A percentile compares a stretch with the other conserved stretches of the same genome.
These are phyloP conservation scores for Gnatocerus cornutus DNA, from an alignment of 2,888 invertebrate genomes.

Conservation along the genomic window DNA sequence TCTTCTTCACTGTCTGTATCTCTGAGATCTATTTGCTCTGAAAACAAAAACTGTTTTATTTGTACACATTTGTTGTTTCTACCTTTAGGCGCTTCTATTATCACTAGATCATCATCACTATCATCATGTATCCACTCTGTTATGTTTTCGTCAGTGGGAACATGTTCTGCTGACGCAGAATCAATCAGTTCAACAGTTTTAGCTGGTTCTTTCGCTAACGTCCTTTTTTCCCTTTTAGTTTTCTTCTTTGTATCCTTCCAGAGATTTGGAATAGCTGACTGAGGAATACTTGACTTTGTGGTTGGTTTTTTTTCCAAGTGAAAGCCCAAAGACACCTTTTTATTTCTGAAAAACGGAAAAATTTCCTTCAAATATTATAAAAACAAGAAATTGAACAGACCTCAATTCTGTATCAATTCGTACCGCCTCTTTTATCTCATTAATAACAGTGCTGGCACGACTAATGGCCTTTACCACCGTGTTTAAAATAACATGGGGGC, in stretches of 20 bases:
- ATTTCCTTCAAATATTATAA: too few relatives aligned
- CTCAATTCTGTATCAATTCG: slow-evolving; percentile 77
- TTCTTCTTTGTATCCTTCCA: slow-evolving; percentile 30
- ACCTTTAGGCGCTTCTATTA: slow-evolving; percentile 48
- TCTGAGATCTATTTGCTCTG: slow-evolving; percentile 53
- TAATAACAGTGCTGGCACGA: slow-evolving; percentile 80
- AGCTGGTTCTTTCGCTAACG: background rate
- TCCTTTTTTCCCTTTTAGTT: slow-evolving; percentile 13
- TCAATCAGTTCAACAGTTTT: slow-evolving; percentile 12
- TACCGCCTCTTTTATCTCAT: slow-evolving; percentile 80
- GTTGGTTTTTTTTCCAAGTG: slow-evolving; percentile 9
- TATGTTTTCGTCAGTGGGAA: slow-evolving; percentile 22
- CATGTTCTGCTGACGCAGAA: slow-evolving; percentile 25
- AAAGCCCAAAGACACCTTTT: slow-evolving; percentile 19
- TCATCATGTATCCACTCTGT: slow-evolving; percentile 12
- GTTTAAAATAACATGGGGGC: slow-evolving; percentile 78
- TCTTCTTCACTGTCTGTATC: slow-evolving; percentile 69
- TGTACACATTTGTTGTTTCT: slow-evolving; percentile 53
- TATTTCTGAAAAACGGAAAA: background rate
- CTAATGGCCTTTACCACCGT: slow-evolving; percentile 80
- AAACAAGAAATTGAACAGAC: too few relatives aligned
- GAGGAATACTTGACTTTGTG: background rate
- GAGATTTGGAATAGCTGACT: slow-evolving; percentile 3
- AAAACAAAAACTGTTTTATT: too few relatives aligned
- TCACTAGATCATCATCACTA: slow-evolving; percentile 44